Conservation (phyloP, 1,140 invertebrate species). For the Saccostrea echinata region DNA sequence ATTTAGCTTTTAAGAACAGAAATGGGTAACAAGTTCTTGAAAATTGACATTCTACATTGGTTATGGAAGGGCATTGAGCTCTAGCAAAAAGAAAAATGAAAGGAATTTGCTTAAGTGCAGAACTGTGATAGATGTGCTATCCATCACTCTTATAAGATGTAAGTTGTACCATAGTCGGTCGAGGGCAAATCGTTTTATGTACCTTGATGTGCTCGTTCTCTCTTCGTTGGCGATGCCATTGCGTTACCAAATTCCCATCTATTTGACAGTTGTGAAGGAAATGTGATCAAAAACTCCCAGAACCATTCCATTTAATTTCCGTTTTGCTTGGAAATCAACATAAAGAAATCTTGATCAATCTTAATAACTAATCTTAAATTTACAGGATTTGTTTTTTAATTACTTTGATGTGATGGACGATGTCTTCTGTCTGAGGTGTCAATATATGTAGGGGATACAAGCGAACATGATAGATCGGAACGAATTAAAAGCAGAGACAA, state of each 20-base stretch:
- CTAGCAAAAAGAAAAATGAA: constrained; percentile 17
- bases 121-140: background rate
- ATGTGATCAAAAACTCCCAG: background rate
- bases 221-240: background rate
- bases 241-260: constrained; percentile 23
- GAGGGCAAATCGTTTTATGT: constrained; percentile 32
- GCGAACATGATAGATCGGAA: background rate
- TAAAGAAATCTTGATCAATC: constrained; percentile 5
- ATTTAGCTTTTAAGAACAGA: too few relatives aligned
- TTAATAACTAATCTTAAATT: background rate
- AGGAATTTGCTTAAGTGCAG: constrained; percentile 1
- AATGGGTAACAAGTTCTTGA: too few relatives aligned
- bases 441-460: background rate
- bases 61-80: background rate
- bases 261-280: constrained; percentile 30
- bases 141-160: constrained; percentile 24
- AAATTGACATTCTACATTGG: too few relatives aligned
- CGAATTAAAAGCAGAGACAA: background rate
- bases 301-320: constrained; percentile 28
- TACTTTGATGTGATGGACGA: constrained; percentile 28
- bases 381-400: background rate
- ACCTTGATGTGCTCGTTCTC: constrained; percentile 3
- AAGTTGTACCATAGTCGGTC: constrained; percentile 21
- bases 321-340: background rate
- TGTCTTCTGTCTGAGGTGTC: background rate